phyloP scores from a whole-genome alignment of 64 coral and sea anemone species.

The Actinia equina region DNA sequence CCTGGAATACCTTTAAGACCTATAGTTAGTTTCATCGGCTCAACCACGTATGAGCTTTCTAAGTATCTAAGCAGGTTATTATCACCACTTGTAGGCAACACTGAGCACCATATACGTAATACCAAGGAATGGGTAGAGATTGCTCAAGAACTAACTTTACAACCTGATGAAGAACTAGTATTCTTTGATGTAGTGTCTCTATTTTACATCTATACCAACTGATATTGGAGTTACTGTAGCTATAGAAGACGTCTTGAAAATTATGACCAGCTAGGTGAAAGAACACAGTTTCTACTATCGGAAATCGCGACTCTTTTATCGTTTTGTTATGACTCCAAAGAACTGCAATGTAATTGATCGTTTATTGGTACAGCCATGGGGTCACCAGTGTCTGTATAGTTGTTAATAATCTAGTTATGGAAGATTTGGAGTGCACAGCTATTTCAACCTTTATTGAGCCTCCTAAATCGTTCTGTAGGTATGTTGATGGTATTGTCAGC shows the following conservation, averaged over 20 bases:
- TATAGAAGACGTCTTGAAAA: not conserved
- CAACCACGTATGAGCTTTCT: slow-evolving; percentile 3
- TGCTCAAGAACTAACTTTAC: slow-evolving; percentile 1
- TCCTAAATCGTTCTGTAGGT: not conserved
- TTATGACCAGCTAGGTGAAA: not conserved
- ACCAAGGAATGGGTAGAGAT: slow-evolving; percentile 21
- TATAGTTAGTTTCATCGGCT: slow-evolving; percentile 21
- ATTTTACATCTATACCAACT: not conserved
- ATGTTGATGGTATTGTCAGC: slow-evolving; percentile 8
- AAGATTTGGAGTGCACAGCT: slow-evolving; percentile 25
- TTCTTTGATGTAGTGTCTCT: not conserved
- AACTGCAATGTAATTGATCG: slow-evolving; percentile 6
- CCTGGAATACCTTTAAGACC: no score
- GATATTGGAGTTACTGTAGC: not conserved
- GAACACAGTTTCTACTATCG: not conserved
- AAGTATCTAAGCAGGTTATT: slow-evolving; percentile 26
- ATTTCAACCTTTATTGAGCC: slow-evolving; percentile 19
- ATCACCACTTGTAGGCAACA: slow-evolving; percentile 14
- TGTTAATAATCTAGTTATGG: slow-evolving; percentile 44
- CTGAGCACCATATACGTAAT: slow-evolving; percentile 24
- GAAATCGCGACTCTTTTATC: not conserved
- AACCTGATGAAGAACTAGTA: not conserved
- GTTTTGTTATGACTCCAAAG: not conserved
- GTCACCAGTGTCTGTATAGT: slow-evolving; percentile 48
- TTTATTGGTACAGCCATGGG: slow-evolving; percentile 39